These are phyloP conservation scores for Ibidorhyncha struthersii DNA, from an alignment of 2,113 vertebrate species.

Conservation along the genomic window DNA sequence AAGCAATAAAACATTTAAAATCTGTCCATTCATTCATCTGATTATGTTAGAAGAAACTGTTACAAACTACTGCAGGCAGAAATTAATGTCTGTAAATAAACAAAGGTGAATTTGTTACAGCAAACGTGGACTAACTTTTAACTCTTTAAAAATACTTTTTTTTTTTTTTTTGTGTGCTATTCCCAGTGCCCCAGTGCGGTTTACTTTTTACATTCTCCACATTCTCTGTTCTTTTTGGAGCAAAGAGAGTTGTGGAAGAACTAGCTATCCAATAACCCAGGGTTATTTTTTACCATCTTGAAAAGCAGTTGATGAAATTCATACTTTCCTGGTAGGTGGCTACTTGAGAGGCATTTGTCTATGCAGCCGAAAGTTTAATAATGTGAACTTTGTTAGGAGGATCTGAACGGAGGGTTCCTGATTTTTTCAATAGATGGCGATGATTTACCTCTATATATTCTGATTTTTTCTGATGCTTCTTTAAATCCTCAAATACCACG, in stretches of 20 bases:
- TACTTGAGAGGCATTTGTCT: not conserved
- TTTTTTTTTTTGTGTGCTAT: not conserved
- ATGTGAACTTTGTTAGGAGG: not conserved
- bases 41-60: not conserved
- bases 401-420: not conserved
- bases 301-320: not conserved
- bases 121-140: not conserved
- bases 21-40: constrained; percentile 45
- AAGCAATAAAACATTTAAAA: constrained; percentile 51
- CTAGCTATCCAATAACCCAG: not conserved
- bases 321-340: not conserved
- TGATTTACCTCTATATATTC: not conserved
- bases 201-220: not conserved
- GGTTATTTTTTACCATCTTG: not conserved
- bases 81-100: not conserved
- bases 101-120: not conserved
- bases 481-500: not conserved
- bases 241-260: not conserved
- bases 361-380: not conserved
- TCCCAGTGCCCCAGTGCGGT: not conserved
- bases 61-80: not conserved
- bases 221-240: not conserved
- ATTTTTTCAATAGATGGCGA: not conserved
- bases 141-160: not conserved
- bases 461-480: not conserved